Percentiles rank a stretch among this genome's conserved stretches.
Conservation (phyloP, 1,140 invertebrate genomes). For the Brachionus asplanchnoidis region DNA sequence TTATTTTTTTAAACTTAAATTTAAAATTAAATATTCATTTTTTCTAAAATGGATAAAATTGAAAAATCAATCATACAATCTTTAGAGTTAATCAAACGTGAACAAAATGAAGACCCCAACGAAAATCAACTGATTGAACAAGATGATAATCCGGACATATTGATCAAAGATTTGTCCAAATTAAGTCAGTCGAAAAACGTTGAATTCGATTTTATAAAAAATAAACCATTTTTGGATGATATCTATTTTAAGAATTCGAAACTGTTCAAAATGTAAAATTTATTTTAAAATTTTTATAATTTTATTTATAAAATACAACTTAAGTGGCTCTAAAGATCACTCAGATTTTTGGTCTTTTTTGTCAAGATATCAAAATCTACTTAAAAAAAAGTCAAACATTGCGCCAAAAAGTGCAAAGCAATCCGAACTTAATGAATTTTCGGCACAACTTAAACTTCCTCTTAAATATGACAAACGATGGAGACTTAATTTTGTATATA, state of each 20-base stretch:
- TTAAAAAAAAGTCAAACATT: not conserved
- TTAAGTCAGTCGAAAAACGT: not conserved
- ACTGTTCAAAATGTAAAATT: conserved; percentile 12
- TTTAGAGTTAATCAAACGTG: not conserved
- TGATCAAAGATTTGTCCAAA: not conserved
- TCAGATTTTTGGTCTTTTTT: conserved; percentile 36
- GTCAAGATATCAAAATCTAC: conserved; percentile 6
- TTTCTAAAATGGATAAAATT: conserved; percentile 1
- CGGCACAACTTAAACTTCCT: not conserved
- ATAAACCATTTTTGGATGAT: not conserved
- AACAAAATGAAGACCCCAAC: not conserved
- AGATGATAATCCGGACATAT: not conserved
- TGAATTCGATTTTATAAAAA: not conserved
- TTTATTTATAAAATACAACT: not conserved
- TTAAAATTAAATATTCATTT: not conserved
- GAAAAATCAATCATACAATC: not conserved
- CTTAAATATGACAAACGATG: conserved; percentile 23
- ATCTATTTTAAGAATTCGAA: conserved; percentile 11
- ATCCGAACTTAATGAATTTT: not conserved
- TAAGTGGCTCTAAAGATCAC: conserved; percentile 11
- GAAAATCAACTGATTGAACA: not conserved
- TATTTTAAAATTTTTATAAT: not conserved
- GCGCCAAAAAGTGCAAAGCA: not conserved
- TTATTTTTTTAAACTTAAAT: not conserved
- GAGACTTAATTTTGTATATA: not conserved